Percentiles rank a stretch among this genome's conserved stretches.
These are phyloP conservation scores for Dolichopus griseipennis DNA, from an alignment of 2,888 invertebrate genomes.

Conservation along the genomic window DNA sequence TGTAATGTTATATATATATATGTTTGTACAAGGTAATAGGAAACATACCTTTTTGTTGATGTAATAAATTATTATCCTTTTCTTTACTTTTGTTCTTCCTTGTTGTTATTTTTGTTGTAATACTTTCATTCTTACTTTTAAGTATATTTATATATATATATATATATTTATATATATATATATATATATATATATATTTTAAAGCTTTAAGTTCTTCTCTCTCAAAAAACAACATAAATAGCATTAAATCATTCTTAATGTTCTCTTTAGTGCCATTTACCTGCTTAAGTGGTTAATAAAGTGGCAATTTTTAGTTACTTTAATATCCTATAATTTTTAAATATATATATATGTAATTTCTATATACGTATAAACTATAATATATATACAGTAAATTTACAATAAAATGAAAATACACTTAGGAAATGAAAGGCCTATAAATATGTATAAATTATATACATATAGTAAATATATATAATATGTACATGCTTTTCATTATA, in stretches of 20 bases:
- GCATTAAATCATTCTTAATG: conserved; percentile 11
- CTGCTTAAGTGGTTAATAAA: conserved; percentile 11
- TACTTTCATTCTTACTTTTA: too few species aligned
- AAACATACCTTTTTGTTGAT: not conserved
- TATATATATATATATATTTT: too few species aligned
- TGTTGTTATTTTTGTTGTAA: not conserved
- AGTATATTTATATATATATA: too few species aligned
- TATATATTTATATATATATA: too few species aligned
- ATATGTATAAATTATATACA: too few species aligned
- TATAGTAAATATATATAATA: too few species aligned
- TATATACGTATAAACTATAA: not conserved
- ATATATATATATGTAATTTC: not conserved
- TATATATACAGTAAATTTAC: not conserved
- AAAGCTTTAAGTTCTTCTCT: conserved; percentile 2
- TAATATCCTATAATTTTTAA: not conserved
- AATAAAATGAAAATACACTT: too few species aligned
- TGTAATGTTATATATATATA: too few species aligned
- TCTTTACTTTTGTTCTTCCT: too few species aligned
- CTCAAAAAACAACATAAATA: conserved; percentile 5
- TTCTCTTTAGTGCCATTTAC: conserved; percentile 7
- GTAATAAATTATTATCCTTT: conserved; percentile 10
- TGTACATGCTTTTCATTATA: too few species aligned
- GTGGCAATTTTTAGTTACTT: conserved; percentile 9
- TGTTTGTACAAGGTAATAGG: too few species aligned
- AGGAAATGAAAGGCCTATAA: too few species aligned